phyloP scores from a whole-genome alignment of 1,140 invertebrate species.

The Drosophila erecta region DNA sequence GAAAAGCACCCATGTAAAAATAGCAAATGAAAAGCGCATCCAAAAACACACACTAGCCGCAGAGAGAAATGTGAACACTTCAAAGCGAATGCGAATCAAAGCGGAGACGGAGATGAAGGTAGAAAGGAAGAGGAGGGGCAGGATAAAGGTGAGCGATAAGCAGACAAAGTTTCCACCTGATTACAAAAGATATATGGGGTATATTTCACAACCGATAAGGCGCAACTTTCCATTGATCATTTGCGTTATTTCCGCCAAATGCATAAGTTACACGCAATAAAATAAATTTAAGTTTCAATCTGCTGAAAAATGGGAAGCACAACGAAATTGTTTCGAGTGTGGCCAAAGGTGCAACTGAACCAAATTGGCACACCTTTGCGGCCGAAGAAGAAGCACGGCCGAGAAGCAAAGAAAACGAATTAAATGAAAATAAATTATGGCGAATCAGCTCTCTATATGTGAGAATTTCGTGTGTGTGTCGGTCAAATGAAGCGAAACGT shows the following conservation, averaged over 20 bases:
- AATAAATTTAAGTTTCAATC: neutral
- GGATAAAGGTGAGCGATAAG: constrained; percentile 2
- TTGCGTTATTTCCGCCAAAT: neutral
- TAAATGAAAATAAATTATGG: constrained; percentile 48
- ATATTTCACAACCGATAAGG: neutral
- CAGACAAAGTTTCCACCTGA: constrained; percentile 3
- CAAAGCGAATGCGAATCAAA: constrained; percentile 53
- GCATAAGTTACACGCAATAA: too few species aligned
- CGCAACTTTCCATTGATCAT: neutral
- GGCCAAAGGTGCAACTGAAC: constrained; percentile 43
- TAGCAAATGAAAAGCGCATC: constrained; percentile 48
- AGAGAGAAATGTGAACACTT: constrained; percentile 37
- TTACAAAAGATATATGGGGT: neutral
- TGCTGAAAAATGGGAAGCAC: too few species aligned
- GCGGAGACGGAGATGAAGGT: constrained; percentile 5
- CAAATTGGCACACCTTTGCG: constrained; percentile 55
- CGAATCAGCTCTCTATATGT: constrained; percentile 28
- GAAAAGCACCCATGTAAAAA: constrained; percentile 51
- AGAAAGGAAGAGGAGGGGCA: neutral
- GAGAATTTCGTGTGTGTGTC: constrained; percentile 24
- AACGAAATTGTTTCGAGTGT: constrained; percentile 3
- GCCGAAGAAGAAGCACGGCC: constrained; percentile 4
- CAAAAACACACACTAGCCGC: constrained; percentile 15
- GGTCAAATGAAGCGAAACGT: constrained; percentile 77
- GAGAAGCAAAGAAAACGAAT: constrained; percentile 36